Percentiles rank a stretch among this genome's conserved stretches.
These are phyloP conservation scores for Diorhabda carinulata DNA, from an alignment of 1,140 invertebrate species.

Conservation along the genomic window DNA sequence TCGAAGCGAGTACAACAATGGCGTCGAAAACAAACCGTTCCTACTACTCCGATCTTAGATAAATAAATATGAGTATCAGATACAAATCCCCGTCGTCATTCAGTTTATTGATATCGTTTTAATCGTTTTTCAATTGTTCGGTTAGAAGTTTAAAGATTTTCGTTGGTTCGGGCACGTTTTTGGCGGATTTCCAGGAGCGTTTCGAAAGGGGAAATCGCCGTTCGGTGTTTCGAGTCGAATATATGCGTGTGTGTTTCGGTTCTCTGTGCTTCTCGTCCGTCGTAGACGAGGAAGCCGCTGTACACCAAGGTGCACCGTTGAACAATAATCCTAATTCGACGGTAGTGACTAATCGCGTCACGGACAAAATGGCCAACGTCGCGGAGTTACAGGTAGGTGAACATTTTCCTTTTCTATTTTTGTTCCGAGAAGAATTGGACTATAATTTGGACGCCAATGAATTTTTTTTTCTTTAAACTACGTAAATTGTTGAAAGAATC, in stretches of 20 bases:
- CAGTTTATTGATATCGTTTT: too few species aligned
- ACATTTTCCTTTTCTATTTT: too few species aligned
- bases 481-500: too few species aligned
- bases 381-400: slow-evolving; percentile 19
- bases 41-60: background rate
- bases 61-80: too few species aligned
- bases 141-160: too few species aligned
- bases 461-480: too few species aligned
- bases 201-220: background rate
- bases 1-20: background rate
- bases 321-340: slow-evolving; percentile 33
- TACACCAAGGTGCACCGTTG: slow-evolving; percentile 24
- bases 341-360: slow-evolving; percentile 41
- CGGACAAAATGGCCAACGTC: slow-evolving; percentile 24
- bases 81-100: too few species aligned
- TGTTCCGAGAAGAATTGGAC: too few species aligned
- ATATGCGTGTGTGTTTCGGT: slow-evolving; percentile 85
- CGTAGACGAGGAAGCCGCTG: slow-evolving; percentile 64
- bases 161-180: background rate
- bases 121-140: too few species aligned
- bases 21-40: background rate
- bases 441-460: too few species aligned
- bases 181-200: slow-evolving; percentile 3
- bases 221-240: slow-evolving; percentile 7
- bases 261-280: slow-evolving; percentile 78